Evolutionary conservation across 1,140 invertebrate genomes (phyloP).

Genomic region (Daktulosphaira vitifoliae): DNA sequence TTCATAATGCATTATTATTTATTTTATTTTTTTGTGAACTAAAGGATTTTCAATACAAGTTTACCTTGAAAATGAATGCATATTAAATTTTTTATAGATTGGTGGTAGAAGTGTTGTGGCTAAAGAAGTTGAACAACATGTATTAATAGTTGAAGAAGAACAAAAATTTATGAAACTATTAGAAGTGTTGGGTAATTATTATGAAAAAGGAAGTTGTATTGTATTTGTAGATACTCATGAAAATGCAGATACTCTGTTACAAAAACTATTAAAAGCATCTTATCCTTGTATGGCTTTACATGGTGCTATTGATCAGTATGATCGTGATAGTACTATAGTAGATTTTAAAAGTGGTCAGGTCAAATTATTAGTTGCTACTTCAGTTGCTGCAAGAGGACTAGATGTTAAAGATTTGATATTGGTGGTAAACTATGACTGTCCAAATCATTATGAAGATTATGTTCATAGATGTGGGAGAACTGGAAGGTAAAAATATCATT

Average conservation of each 20-base stretch:
- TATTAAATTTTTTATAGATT: constrained; percentile 57
- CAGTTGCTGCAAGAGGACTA: constrained; percentile 90
- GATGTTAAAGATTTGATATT: constrained; percentile 97
- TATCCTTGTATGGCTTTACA: constrained; percentile 95
- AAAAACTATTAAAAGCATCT: constrained; percentile 93
- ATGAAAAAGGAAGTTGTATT: constrained; percentile 85
- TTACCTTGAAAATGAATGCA: too few species aligned
- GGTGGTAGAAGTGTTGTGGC: constrained; percentile 96
- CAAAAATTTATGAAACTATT: constrained; percentile 96
- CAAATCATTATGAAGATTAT: constrained; percentile 99
- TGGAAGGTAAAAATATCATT: constrained; percentile 46
- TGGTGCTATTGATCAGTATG: constrained; percentile 98
- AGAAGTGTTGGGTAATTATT: constrained; percentile 89
- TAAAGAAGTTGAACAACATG: constrained; percentile 95
- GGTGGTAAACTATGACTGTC: constrained; percentile 98
- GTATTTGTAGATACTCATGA: constrained; percentile 99
- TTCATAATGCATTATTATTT: too few species aligned
- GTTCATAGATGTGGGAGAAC: constrained; percentile 94
- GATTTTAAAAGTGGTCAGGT: constrained; percentile 95
- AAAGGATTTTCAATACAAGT: too few species aligned
- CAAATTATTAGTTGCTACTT: constrained; percentile 75
- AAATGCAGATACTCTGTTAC: constrained; percentile 86
- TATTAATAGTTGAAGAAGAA: constrained; percentile 89
- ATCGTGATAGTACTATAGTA: constrained; percentile 93
- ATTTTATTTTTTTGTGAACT: too few species aligned